Conservation (phyloP, 2,113 vertebrate species). For the Merops nubicus region DNA sequence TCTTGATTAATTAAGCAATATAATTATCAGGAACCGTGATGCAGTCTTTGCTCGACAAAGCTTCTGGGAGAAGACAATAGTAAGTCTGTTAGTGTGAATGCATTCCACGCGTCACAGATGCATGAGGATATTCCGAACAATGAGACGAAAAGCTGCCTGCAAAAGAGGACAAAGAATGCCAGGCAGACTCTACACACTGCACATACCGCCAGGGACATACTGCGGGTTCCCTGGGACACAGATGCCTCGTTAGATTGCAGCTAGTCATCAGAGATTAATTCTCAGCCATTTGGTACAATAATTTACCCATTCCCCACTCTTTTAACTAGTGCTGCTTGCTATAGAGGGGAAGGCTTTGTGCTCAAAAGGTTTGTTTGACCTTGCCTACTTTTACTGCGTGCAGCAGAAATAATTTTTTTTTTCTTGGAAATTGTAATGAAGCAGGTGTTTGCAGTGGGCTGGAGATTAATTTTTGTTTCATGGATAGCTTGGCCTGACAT, state of each 20-base stretch:
- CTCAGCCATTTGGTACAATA: constrained; percentile 86
- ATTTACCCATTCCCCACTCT: constrained; percentile 82
- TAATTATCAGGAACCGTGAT: constrained; percentile 85
- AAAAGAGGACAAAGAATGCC: constrained; percentile 82
- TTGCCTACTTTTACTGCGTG: constrained; percentile 62
- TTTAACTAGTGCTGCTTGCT: constrained; percentile 78
- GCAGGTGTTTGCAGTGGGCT: constrained; percentile 48
- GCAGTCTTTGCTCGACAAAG: constrained; percentile 84
- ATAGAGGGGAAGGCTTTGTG: constrained; percentile 71
- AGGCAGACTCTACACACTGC: constrained; percentile 78
- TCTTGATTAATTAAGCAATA: constrained; percentile 90
- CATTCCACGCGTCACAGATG: constrained; percentile 88
- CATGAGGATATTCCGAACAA: constrained; percentile 86
- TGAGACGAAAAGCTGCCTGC: constrained; percentile 84
- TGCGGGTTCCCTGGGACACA: constrained; percentile 83
- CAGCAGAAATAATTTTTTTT: constrained; percentile 71
- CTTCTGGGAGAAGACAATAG: constrained; percentile 83
- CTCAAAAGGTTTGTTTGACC: constrained; percentile 75
- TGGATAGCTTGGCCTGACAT: not conserved
- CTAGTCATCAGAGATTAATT: constrained; percentile 86
- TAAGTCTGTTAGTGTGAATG: constrained; percentile 86
- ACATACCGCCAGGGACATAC: constrained; percentile 84
- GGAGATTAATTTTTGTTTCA: constrained; percentile 51
- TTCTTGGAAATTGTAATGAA: constrained; percentile 37
- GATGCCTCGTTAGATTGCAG: constrained; percentile 85